Conservation (phyloP, 2,888 invertebrate genomes). For the Heliconius sara region DNA sequence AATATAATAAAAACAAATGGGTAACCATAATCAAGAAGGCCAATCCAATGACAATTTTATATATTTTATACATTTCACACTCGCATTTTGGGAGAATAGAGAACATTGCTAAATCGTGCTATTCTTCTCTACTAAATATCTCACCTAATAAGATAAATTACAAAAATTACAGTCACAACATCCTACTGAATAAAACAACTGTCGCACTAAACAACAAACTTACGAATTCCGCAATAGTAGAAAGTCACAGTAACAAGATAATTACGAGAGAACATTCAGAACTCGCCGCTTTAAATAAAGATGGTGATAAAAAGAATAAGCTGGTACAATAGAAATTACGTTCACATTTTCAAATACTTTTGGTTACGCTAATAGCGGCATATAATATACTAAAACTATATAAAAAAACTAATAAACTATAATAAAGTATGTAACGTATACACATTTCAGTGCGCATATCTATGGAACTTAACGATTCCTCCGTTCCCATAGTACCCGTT, state of each 20-base stretch:
- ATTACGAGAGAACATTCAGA: constrained; percentile 44
- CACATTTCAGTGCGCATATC: constrained; percentile 27
- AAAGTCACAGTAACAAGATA: constrained; percentile 45
- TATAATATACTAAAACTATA: constrained; percentile 25
- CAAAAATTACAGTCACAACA: constrained; percentile 32
- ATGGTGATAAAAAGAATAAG: constrained; percentile 43
- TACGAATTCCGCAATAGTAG: constrained; percentile 41
- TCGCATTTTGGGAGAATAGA: no score
- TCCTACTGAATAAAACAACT: constrained; percentile 32
- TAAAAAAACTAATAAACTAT: no score
- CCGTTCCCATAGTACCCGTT: constrained; percentile 28
- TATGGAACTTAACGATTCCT: constrained; percentile 21
- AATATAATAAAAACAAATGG: no score
- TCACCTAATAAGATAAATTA: constrained; percentile 24
- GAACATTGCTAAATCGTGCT: neutral
- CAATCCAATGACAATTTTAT: no score
- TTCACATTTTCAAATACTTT: constrained; percentile 43
- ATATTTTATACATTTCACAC: no score
- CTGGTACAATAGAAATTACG: constrained; percentile 36
- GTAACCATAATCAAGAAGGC: no score
- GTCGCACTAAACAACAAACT: constrained; percentile 40
- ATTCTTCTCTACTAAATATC: neutral
- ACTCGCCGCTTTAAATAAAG: constrained; percentile 41
- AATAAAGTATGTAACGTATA: constrained; percentile 38
- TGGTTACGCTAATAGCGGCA: constrained; percentile 40